Evolutionary conservation across 2,797 vertebrate species (phyloP).

Genomic region (Vireo griseus): DNA sequence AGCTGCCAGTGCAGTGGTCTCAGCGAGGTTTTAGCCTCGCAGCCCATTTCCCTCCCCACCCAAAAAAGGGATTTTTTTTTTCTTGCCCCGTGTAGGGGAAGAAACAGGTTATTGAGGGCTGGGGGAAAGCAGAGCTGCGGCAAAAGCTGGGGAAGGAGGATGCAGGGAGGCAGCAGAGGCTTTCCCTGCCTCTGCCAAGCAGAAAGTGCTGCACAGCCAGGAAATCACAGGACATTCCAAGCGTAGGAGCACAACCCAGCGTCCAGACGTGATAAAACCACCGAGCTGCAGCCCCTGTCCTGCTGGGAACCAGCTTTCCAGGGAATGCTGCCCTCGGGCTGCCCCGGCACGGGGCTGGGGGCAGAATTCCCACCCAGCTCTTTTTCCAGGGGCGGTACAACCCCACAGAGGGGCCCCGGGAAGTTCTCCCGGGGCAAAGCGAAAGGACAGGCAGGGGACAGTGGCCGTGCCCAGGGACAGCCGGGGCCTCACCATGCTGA

Average conservation of each 20-base stretch:
- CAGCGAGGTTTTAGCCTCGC: accelerated
- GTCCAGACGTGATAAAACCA: not conserved
- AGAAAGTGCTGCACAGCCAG: not conserved
- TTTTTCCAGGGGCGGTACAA: not conserved
- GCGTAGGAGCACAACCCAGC: constrained; percentile 58
- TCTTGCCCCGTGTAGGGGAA: accelerated
- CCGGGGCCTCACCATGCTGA: not conserved
- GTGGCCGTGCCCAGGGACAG: accelerated
- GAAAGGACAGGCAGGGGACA: not conserved
- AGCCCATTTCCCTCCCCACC: not conserved
- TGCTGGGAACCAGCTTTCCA: not conserved
- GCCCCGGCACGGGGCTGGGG: not conserved
- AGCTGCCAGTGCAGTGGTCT: accelerated
- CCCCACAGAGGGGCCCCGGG: accelerated
- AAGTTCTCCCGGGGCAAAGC: accelerated
- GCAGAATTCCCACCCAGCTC: not conserved
- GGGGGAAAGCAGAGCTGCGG: not conserved
- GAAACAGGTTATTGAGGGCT: not conserved
- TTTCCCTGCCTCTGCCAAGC: not conserved
- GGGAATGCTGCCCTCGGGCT: not conserved
- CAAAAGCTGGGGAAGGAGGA: not conserved
- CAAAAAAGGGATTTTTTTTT: accelerated
- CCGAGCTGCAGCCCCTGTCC: not conserved
- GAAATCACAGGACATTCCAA: not conserved
- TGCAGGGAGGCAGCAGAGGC: not conserved